A percentile compares a stretch with the other conserved stretches of the same genome.
phyloP scores from a whole-genome alignment of 2,888 invertebrate genomes.

The Tineola bisselliella region DNA sequence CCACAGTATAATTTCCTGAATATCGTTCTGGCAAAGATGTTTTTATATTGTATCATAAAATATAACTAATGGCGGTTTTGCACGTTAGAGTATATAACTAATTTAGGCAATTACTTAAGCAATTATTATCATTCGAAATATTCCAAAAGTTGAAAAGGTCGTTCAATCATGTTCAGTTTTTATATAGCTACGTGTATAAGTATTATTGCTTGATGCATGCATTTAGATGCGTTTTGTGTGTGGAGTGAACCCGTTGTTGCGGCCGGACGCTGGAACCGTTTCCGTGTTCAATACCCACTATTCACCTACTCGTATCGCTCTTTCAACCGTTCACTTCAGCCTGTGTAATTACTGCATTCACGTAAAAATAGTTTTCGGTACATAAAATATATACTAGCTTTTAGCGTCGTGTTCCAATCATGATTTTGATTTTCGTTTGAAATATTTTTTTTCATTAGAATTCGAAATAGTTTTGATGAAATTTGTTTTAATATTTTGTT shows the following conservation, averaged over 20 bases:
- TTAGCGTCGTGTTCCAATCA: background rate
- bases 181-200: background rate
- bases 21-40: background rate
- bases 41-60: too few species aligned
- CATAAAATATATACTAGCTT: background rate
- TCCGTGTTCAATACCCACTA: constrained; percentile 41
- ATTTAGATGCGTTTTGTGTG: constrained; percentile 13
- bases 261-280: constrained; percentile 53
- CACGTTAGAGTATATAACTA: too few species aligned
- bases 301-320: constrained; percentile 27
- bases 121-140: background rate
- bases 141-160: background rate
- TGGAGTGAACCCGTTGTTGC: constrained; percentile 36
- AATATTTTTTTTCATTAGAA: too few species aligned
- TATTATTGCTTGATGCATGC: background rate
- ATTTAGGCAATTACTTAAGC: too few species aligned
- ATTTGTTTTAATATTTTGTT: too few species aligned
- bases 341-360: constrained; percentile 8
- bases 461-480: too few species aligned
- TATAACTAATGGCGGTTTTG: too few species aligned
- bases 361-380: constrained; percentile 7
- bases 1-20: background rate
- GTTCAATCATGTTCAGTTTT: background rate
- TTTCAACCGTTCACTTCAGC: background rate
- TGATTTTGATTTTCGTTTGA: background rate